Base-by-base conservation (phyloP, 2,888 invertebrate genomes). In the Chironomus riparius region DNA sequence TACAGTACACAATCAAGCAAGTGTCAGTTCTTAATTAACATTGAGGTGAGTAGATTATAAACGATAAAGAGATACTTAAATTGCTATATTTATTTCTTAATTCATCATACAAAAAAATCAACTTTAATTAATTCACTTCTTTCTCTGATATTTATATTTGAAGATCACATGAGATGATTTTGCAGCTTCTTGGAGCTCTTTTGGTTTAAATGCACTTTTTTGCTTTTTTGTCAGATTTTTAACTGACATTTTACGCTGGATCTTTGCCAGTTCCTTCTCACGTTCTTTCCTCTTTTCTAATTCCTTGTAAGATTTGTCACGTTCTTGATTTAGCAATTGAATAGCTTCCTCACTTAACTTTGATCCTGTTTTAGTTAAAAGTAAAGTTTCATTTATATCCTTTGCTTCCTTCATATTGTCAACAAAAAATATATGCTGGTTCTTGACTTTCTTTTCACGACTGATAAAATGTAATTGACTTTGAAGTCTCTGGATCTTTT, bases 401-500 rank as follows among this genome's bases (percentile, higher is more conserved):
- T 86, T 86, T 0, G 84, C 85, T 81, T 91, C 89, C 47, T 85
- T 83, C 61, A 86, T 86, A 3, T 87, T 86, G 68, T 94, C 92
- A 0, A 92, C 88, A 82, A 94, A 97, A 81, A 93, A 91, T 50
- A 87, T 88, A 80, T 96, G 97, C 22, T 88, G 89, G 83, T 95
- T 97, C 61, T 86, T 85, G 0, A 88, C 87, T 61, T 87, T 83
- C 75, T 90, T 88, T 0, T 89, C 89, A 74, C 89, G 87, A 82
- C 94, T 94, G 1, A 94, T 87, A 85, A 96, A 87, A 82, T 97
- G 95, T 15, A 97, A 85, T 70, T 90, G 87, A 0, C 92, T 88
- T 85, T 95, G 91, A 47, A 94, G 83, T 79, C 76, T 85, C 62
- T 85, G 78, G 47, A 84, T 81, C 83, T 93, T 92, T 79, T 91